A percentile compares a stretch with the other conserved stretches of the same genome.
phyloP scores from a whole-genome alignment of 2,888 invertebrate species.

The Caenorhabditis wallacei region DNA sequence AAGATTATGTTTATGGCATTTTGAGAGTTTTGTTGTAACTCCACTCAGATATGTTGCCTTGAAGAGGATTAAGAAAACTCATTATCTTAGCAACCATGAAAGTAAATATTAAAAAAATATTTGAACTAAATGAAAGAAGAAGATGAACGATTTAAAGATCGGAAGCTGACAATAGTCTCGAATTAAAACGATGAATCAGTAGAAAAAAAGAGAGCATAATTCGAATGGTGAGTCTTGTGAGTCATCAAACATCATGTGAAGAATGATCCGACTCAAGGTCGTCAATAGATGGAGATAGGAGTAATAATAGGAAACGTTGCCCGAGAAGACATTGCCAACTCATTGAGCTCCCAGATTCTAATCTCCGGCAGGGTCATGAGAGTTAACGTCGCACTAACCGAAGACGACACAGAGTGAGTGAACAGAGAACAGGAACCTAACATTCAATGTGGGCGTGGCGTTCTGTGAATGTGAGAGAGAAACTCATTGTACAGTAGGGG shows the following conservation, averaged over 20 bases:
- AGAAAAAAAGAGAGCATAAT: conserved; percentile 20
- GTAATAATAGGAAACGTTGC: conserved; percentile 11
- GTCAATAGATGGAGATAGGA: not conserved
- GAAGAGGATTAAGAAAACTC: too few relatives aligned
- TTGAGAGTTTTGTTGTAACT: too few relatives aligned
- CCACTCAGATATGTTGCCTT: too few relatives aligned
- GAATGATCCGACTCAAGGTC: conserved; percentile 33
- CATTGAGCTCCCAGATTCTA: conserved; percentile 44
- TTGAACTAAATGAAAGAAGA: not conserved
- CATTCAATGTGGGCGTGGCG: conserved; percentile 17
- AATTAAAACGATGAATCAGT: conserved; percentile 2
- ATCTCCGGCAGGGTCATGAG: conserved; percentile 43
- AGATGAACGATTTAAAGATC: not conserved
- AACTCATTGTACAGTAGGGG: conserved; percentile 28
- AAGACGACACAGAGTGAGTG: not conserved
- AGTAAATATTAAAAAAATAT: not conserved
- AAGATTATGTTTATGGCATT: too few relatives aligned
- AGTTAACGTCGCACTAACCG: conserved; percentile 1
- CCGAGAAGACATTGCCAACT: conserved; percentile 26
- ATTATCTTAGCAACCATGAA: too few relatives aligned
- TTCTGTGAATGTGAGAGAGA: not conserved
- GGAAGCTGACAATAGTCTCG: not conserved
- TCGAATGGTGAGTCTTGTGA: conserved; percentile 15
- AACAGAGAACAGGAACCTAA: not conserved
- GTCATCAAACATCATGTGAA: conserved; percentile 13